Evolutionary conservation across 2,797 vertebrate species (phyloP).

Genomic region (Alosa sapidissima): DNA sequence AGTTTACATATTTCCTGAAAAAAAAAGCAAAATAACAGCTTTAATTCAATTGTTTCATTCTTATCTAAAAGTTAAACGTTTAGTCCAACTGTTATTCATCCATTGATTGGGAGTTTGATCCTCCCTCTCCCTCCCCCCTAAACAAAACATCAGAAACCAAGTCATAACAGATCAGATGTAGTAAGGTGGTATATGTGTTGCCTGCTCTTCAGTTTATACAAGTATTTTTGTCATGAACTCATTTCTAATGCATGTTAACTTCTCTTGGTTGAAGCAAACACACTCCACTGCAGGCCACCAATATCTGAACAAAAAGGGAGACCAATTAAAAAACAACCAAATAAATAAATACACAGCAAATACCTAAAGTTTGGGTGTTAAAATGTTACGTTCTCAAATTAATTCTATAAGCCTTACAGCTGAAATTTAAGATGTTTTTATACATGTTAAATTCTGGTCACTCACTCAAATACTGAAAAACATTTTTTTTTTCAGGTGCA

Average conservation of each 20-base stretch:
- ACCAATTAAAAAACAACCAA: background rate
- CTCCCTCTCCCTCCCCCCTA: too few relatives aligned
- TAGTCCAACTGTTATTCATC: background rate
- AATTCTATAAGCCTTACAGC: background rate
- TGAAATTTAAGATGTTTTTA: background rate
- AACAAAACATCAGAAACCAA: background rate
- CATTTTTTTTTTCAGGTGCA: background rate
- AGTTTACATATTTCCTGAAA: background rate
- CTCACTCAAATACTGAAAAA: background rate
- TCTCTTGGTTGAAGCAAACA: background rate
- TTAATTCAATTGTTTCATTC: background rate
- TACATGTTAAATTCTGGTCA: background rate
- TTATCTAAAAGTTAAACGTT: background rate
- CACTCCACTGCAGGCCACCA: background rate
- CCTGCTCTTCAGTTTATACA: background rate
- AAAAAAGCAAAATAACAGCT: constrained; percentile 15
- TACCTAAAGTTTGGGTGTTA: background rate
- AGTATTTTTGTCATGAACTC: background rate
- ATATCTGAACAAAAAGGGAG: background rate
- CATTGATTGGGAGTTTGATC: background rate
- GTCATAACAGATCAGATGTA: background rate
- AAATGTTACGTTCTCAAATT: background rate
- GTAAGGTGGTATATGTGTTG: background rate
- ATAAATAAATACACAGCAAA: background rate
- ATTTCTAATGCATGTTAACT: background rate